Evolutionary conservation across 2,888 invertebrate genomes (phyloP).

Genomic region (Drosophila anomelani): DNA sequence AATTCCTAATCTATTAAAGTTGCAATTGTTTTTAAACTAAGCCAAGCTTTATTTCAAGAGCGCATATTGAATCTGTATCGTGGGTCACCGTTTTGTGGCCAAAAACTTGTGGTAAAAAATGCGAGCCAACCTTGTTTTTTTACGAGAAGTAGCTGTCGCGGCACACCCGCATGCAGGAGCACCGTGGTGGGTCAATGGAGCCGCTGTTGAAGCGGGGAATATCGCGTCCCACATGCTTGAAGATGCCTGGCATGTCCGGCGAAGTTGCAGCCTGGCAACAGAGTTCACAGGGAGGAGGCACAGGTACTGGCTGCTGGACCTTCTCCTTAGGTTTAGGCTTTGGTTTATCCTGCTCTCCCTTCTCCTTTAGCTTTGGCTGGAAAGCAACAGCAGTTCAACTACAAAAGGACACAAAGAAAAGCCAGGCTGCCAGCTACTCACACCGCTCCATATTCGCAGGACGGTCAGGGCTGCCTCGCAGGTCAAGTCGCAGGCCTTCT

Average conservation of each 20-base stretch:
- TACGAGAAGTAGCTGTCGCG: constrained; percentile 83
- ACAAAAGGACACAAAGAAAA: neutral
- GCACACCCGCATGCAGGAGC: constrained; percentile 77
- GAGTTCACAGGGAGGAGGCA: neutral
- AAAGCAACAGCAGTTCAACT: neutral
- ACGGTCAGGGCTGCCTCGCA: constrained; percentile 39
- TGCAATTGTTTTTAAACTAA: constrained; percentile 17
- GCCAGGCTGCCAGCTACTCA: constrained; percentile 31
- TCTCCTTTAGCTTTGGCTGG: constrained; percentile 10
- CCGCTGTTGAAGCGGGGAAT: constrained; percentile 28
- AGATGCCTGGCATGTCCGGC: neutral
- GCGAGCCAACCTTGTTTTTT: neutral
- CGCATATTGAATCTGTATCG: neutral
- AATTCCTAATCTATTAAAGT: constrained; percentile 59
- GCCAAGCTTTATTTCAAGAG: neutral
- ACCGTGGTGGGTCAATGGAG: constrained; percentile 76
- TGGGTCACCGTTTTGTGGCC: neutral
- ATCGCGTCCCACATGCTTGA: constrained; percentile 25
- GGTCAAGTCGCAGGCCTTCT: constrained; percentile 52
- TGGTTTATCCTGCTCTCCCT: neutral
- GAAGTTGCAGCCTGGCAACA: neutral
- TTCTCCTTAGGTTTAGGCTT: neutral
- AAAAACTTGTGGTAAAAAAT: neutral
- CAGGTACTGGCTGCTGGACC: neutral
- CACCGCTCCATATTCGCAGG: constrained; percentile 38